phyloP scores from a whole-genome alignment of 2,888 invertebrate genomes.

The Xestia sexstrigata region DNA sequence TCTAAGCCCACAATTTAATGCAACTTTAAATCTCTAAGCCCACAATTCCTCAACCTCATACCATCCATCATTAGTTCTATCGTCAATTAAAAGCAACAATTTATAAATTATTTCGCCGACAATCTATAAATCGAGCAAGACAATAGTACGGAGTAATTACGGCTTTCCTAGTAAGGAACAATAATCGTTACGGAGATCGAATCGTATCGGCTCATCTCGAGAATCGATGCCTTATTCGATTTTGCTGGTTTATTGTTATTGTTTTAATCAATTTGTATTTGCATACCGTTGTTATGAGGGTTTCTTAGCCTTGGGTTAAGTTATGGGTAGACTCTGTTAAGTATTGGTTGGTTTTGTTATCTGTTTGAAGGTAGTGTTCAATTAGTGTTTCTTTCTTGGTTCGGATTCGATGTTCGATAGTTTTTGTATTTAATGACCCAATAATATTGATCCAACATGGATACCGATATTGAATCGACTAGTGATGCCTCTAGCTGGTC shows the following conservation, averaged over 20 bases:
- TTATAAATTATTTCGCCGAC: slow-evolving; percentile 65
- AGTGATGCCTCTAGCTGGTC: no score
- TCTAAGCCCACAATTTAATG: no score
- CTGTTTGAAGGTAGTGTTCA: neutral
- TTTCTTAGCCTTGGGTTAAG: slow-evolving; percentile 48
- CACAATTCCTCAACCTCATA: slow-evolving; percentile 18
- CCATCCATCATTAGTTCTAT: slow-evolving; percentile 63
- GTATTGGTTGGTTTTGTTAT: slow-evolving; percentile 7
- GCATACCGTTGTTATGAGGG: slow-evolving; percentile 78
- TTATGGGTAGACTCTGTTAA: slow-evolving; percentile 34
- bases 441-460: no score
- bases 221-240: slow-evolving; percentile 86
- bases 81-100: slow-evolving; percentile 68
- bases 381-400: neutral
- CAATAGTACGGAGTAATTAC: slow-evolving; percentile 86
- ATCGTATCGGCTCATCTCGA: slow-evolving; percentile 82
- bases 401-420: neutral
- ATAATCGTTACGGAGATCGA: slow-evolving; percentile 79
- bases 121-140: slow-evolving; percentile 80
- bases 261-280: slow-evolving; percentile 85
- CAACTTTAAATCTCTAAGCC: neutral
- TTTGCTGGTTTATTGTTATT: slow-evolving; percentile 83
- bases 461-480: no score
- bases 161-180: slow-evolving; percentile 86
- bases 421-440: neutral